Evolutionary conservation across 2,888 invertebrate species (phyloP).

Genomic region (Noctua janthe): DNA sequence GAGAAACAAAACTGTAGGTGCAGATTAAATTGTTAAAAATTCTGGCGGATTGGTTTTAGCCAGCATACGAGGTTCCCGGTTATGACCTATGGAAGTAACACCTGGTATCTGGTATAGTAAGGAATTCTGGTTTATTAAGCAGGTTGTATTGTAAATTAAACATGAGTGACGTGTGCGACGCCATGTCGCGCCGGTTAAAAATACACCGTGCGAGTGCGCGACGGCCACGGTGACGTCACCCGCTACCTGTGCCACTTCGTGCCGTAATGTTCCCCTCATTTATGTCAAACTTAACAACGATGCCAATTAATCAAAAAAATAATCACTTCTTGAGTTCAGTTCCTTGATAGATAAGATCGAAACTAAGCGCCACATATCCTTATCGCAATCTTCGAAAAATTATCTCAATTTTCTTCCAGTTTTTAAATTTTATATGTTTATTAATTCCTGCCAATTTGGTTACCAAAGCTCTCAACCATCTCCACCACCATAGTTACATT

Average conservation of each 20-base stretch:
- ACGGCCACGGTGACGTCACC: constrained; percentile 61
- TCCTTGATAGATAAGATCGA: not conserved
- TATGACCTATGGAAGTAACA: constrained; percentile 1
- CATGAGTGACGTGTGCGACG: constrained; percentile 64
- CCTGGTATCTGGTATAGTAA: constrained; percentile 25
- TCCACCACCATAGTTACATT: not conserved
- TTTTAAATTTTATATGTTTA: not conserved
- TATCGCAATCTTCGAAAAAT: not conserved
- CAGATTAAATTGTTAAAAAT: not conserved
- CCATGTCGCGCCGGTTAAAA: constrained; percentile 68
- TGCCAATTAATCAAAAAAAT: constrained; percentile 10
- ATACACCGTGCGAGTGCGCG: constrained; percentile 66
- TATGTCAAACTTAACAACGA: constrained; percentile 38
- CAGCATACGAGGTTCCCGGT: not conserved
- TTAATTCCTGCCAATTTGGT: not conserved
- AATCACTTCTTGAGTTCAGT: not conserved
- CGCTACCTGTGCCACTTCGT: constrained; percentile 52
- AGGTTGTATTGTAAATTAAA: constrained; percentile 62
- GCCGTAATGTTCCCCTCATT: constrained; percentile 12
- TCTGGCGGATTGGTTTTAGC: not conserved
- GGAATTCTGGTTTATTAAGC: constrained; percentile 24
- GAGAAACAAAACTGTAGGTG: not conserved
- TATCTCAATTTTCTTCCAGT: not conserved
- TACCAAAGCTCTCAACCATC: not conserved
- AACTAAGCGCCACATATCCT: not conserved